Base-by-base conservation (phyloP, 2,113 vertebrate genomes). In the Eulemur macaco region DNA sequence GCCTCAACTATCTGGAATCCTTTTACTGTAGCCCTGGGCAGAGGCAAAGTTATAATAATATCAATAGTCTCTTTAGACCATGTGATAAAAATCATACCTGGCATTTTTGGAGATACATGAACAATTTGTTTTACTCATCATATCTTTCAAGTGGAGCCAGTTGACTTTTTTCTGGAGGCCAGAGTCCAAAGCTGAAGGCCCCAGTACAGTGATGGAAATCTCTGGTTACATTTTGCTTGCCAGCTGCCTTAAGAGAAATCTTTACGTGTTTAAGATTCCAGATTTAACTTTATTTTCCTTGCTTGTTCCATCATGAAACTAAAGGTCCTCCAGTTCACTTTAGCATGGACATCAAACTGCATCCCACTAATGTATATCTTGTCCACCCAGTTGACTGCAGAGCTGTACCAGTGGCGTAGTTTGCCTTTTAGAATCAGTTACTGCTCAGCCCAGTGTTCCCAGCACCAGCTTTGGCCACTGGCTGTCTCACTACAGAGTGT, bases 381-480 rank as follows among this genome's bases (percentile, higher is more conserved):
- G 52, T 84, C 20, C 13, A 13, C 21, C 88, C 90, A 47, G 27
- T 0, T 52, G 73, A 42, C 3, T 66, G 25, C 34, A n/a, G 95
- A 93, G 60, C 21, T 58, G 2, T 82, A 74, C 60, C 39, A 17
- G 15, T 1, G 4, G n/a, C 39, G 47, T 50, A 73, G 27, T 94
- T 71, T 96, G 80, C 69, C 69, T 93, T 98, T 97, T 95, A 97
- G 95, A 94, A 95, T 97, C 98, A 94, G 97, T 98, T 98, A 98
- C 98, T 97, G 91, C 96, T 97, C 95, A 54, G 86, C 97, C 97
- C 94, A 96, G 93, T 97, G 97, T 98, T 98, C 98, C 97, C 88
- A 96, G 82, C 97, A 94, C 85, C 97, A 97, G 96, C 98, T 95
- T 45, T 77, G 71, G 96, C 96, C 94, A 56, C 90, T 69, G 69